Evolutionary conservation across 2,888 invertebrate species (phyloP).

Genomic region (Pheosia tremula): DNA sequence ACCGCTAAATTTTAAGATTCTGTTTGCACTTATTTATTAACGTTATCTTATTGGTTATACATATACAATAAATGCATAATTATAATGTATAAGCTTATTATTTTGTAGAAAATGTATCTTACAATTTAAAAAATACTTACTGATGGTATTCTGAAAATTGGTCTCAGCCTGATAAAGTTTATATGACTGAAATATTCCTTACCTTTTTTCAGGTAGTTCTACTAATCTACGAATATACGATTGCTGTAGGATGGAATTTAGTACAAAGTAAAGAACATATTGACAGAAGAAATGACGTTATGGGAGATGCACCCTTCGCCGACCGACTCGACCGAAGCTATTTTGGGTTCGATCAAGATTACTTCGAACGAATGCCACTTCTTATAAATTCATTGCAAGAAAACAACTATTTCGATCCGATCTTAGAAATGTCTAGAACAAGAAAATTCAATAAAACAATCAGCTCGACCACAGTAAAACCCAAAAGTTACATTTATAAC

Average conservation of each 20-base stretch:
- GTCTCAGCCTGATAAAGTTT: too few relatives aligned
- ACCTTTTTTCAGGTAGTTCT: conserved; percentile 74
- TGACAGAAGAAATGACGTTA: conserved; percentile 41
- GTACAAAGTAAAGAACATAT: conserved; percentile 62
- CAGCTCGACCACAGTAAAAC: conserved; percentile 35
- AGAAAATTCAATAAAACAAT: conserved; percentile 34
- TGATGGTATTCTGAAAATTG: too few relatives aligned
- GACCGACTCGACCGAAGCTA: conserved; percentile 71
- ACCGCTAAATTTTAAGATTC: background rate
- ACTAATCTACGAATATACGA: conserved; percentile 80
- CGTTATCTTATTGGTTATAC: too few relatives aligned
- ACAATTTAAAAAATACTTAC: too few relatives aligned
- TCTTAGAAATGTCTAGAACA: conserved; percentile 48
- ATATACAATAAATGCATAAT: too few relatives aligned
- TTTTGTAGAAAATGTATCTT: too few relatives aligned
- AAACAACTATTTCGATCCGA: conserved; percentile 62
- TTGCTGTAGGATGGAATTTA: conserved; percentile 76
- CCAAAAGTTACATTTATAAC: conserved; percentile 40
- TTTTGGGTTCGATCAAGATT: conserved; percentile 77
- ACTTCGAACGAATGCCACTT: conserved; percentile 77
- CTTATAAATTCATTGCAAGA: conserved; percentile 78
- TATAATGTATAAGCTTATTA: too few relatives aligned
- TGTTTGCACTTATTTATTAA: too few relatives aligned
- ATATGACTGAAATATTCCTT: background rate
- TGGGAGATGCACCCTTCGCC: conserved; percentile 62